Conservation (phyloP, 2,888 invertebrate genomes). For the Agrotis clavis region DNA sequence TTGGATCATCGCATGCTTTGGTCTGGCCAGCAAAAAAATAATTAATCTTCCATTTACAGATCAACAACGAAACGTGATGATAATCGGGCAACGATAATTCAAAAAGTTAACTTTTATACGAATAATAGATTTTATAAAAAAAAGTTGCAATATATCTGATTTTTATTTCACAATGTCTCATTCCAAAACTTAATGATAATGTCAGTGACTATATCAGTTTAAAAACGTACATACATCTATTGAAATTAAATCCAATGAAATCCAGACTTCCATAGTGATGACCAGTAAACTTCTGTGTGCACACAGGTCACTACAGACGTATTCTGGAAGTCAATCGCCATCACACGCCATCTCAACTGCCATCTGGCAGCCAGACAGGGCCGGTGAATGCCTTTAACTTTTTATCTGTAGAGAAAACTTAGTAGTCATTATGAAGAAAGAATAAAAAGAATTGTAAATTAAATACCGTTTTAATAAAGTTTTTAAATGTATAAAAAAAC, state of each 20-base stretch:
- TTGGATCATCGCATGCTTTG: background rate
- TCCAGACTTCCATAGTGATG: background rate
- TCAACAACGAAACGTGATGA: conserved; percentile 33
- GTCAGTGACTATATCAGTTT: too few relatives aligned
- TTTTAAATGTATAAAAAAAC: conserved; percentile 22
- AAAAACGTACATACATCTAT: too few relatives aligned
- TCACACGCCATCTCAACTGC: conserved; percentile 1
- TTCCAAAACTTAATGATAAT: too few relatives aligned
- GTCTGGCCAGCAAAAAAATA: background rate
- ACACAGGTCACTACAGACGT: conserved; percentile 49
- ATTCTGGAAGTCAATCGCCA: conserved; percentile 35
- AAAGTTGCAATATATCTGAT: conserved; percentile 6
- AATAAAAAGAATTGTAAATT: conserved; percentile 1
- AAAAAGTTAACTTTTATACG: conserved; percentile 3
- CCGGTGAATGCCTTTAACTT: conserved; percentile 6
- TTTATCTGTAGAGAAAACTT: conserved; percentile 12
- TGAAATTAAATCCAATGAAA: background rate
- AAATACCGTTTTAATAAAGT: conserved; percentile 18
- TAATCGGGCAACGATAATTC: conserved; percentile 25
- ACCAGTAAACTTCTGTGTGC: conserved; percentile 35
- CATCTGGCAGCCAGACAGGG: background rate
- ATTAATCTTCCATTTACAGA: conserved; percentile 42
- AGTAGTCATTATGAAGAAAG: conserved; percentile 2
- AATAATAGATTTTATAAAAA: conserved; percentile 9
- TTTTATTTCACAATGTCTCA: conserved; percentile 26